Evolutionary conservation across 2,888 invertebrate species (phyloP).

Genomic region (Noctua pronuba): DNA sequence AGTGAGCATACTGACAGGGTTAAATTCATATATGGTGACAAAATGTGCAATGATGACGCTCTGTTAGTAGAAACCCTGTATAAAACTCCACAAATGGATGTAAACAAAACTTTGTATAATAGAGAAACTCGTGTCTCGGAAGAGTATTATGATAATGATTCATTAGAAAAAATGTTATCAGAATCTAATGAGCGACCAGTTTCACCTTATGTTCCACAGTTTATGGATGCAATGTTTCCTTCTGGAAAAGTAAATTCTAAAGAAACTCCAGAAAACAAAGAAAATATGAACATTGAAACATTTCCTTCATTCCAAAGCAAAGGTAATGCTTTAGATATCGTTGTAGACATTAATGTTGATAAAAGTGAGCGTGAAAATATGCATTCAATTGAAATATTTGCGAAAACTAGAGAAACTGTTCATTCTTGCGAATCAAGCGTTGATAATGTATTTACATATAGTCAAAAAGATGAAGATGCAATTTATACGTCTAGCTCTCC

Average conservation of each 20-base stretch:
- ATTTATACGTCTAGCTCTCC: conserved; percentile 82
- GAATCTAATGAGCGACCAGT: conserved; percentile 70
- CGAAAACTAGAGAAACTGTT: conserved; percentile 68
- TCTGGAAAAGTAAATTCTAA: conserved; percentile 55
- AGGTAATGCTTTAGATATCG: conserved; percentile 55
- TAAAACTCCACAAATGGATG: conserved; percentile 83
- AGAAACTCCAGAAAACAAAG: conserved; percentile 70
- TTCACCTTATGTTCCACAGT: conserved; percentile 61
- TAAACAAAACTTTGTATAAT: conserved; percentile 79
- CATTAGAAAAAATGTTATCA: conserved; percentile 75
- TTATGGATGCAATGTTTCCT: conserved; percentile 57
- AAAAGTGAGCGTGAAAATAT: conserved; percentile 53
- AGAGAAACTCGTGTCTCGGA: conserved; percentile 61
- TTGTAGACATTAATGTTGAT: conserved; percentile 62
- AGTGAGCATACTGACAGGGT: conserved; percentile 76
- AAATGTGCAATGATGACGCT: conserved; percentile 79
- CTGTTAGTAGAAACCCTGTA: conserved; percentile 82
- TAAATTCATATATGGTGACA: conserved; percentile 81
- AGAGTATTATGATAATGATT: conserved; percentile 73
- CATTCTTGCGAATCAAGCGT: conserved; percentile 79
- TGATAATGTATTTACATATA: conserved; percentile 74
- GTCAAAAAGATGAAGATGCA: conserved; percentile 68
- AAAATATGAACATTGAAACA: conserved; percentile 67
- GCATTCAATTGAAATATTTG: conserved; percentile 41
- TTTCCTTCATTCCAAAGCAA: conserved; percentile 60